Percentiles rank a stretch among this genome's conserved stretches.
Evolutionary conservation across 2,113 vertebrate species (phyloP).

Genomic region (Proterorhinus semilunaris): DNA sequence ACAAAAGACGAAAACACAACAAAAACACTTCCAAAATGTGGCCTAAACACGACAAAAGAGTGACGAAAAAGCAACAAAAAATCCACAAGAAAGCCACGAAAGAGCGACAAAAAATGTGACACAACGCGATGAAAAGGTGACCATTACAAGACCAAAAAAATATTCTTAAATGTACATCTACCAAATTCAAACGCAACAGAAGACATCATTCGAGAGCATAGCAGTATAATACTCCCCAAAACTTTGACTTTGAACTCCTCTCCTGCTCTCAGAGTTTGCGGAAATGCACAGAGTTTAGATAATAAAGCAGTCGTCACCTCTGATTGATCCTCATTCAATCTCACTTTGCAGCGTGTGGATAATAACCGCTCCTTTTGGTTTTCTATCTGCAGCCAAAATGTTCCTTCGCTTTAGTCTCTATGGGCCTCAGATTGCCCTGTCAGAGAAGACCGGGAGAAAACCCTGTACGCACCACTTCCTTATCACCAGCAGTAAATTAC

Average conservation of each 20-base stretch:
- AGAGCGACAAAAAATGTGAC: no score
- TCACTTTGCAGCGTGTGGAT: slow-evolving; percentile 34
- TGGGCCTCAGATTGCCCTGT: slow-evolving; percentile 59
- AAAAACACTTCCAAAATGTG: no score
- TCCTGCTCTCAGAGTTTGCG: slow-evolving; percentile 16
- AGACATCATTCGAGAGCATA: slow-evolving; percentile 3
- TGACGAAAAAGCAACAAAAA: no score
- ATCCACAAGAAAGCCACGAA: no score
- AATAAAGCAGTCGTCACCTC: slow-evolving; percentile 20
- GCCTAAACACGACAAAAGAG: no score
- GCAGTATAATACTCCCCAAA: neutral
- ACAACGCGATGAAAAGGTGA: no score
- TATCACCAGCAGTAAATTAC: slow-evolving; percentile 76
- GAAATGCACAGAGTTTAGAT: slow-evolving; percentile 27
- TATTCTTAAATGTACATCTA: no score
- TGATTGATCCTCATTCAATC: slow-evolving; percentile 48
- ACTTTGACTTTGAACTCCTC: slow-evolving; percentile 1
- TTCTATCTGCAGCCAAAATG: slow-evolving; percentile 36
- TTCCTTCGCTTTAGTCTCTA: slow-evolving; percentile 54
- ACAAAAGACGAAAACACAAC: no score
- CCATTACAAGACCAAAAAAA: no score
- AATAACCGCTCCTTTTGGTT: slow-evolving; percentile 32
- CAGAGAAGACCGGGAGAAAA: slow-evolving; percentile 63
- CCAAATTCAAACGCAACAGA: neutral
- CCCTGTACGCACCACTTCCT: slow-evolving; percentile 66